Evolutionary conservation across 2,797 vertebrate species (phyloP), one percentile per base, ranked within the genome.

Genomic region (Notolepis coatsorum): DNA sequence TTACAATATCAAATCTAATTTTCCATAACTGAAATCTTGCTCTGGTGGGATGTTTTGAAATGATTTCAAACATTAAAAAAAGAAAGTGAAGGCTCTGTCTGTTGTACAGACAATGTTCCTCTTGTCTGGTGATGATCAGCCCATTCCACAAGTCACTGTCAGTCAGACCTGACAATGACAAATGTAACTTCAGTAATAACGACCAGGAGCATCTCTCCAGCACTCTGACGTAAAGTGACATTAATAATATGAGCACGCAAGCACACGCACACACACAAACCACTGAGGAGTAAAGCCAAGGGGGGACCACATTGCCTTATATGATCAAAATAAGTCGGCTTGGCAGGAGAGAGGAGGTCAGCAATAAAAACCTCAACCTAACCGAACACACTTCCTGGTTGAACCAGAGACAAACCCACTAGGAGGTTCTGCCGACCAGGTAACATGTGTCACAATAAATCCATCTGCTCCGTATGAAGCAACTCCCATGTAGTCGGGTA

Each of bases 261-360:
- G 48, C 24, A 50, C 15, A 56, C 55, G 43, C 24, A 18, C 57
- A 55, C 60, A 62, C 71, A 62, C 53, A 31, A 65, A 1, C 2
- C 68, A 51, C 39, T 1, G 42, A 81, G 61, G 78, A 82, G 76
- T 56, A 57, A 61, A 73, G 77, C 72, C 69, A 62, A 64, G 72
- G 75, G 72, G 75, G 49, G 84, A 83, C 81, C 70, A 67, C 77
- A 80, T 84, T 89, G 81, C 88, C 89, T 87, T 91, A 91, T 90
- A 90, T 85, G 87, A 86, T 87, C 87, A 91, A 89, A 86, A 88
- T 82, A 84, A 83, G 65, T 79, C 15, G 12, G 52, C 80, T 75
- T 82, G 84, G 81, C 79, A 85, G 46, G 59, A 81, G 70, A 72
- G 65, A 68, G 49, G 61, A 84, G 82, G 85, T 89, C 84, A 86